These are phyloP conservation scores for Diorhabda sublineata DNA, from an alignment of 1,140 invertebrate species.

Conservation along the genomic window DNA sequence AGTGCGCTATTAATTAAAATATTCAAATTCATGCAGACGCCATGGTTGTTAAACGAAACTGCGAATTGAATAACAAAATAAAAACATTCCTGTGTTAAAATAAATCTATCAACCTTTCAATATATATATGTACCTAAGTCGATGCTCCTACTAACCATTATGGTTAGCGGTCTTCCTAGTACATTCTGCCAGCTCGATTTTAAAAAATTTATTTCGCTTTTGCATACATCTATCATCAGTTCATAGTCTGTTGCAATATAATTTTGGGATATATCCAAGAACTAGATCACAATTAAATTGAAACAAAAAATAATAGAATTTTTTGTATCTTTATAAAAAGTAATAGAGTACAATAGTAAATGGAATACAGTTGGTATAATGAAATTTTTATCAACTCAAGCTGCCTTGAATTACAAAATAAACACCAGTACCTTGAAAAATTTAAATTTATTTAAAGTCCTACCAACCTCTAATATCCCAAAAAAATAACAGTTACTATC, in stretches of 20 bases:
- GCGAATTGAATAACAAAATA: background rate
- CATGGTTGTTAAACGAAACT: background rate
- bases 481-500: no score
- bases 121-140: constrained; percentile 76
- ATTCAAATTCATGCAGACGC: no score
- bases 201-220: constrained; percentile 93
- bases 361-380: no score
- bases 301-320: no score
- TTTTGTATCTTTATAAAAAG: no score
- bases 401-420: no score
- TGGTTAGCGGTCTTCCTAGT: constrained; percentile 84
- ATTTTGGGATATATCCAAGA: constrained; percentile 92
- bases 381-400: no score
- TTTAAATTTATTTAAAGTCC: no score
- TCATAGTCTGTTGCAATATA: constrained; percentile 96
- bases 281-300: constrained; percentile 56
- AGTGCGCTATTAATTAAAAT: no score
- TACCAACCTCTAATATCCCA: no score
- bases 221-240: constrained; percentile 94
- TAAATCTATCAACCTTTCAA: background rate
- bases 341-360: no score
- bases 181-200: constrained; percentile 95
- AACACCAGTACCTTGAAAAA: no score
- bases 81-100: background rate
- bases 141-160: constrained; percentile 80